Conservation (phyloP, 2,113 vertebrate genomes). For the Pandion haliaetus region DNA sequence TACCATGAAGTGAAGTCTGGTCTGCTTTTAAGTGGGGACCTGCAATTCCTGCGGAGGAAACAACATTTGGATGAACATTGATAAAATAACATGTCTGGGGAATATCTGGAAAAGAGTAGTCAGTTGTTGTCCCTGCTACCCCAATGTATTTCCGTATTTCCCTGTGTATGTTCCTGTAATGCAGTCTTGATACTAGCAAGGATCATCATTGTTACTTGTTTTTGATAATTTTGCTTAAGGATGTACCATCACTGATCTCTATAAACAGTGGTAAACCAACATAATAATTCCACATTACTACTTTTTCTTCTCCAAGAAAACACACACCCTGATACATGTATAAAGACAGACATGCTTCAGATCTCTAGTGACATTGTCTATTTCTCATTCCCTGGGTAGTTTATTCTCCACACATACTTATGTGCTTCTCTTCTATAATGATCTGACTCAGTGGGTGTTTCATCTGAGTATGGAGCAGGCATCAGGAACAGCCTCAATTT, state of each 20-base stretch:
- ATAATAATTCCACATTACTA: neutral
- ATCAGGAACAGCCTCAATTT: neutral
- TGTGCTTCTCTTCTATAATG: neutral
- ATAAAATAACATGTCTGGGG: neutral
- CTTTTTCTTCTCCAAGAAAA: neutral
- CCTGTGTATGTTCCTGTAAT: neutral
- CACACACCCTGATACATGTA: accelerated
- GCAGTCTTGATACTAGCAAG: neutral
- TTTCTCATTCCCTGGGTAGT: neutral
- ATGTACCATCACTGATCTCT: neutral
- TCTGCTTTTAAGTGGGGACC: conserved; percentile 80
- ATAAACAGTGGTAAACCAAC: neutral
- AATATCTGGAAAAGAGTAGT: neutral
- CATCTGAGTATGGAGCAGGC: neutral
- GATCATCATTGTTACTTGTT: neutral
- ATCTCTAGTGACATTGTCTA: neutral
- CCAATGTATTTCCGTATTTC: neutral
- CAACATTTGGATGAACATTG: neutral
- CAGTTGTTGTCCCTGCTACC: neutral
- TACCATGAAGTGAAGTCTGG: conserved; percentile 71
- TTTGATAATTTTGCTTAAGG: neutral
- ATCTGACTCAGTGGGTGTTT: neutral
- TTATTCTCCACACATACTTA: neutral
- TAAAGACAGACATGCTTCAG: neutral
- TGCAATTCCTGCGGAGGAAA: conserved; percentile 67